Evolutionary conservation across 2,797 vertebrate species (phyloP).

Genomic region (Cynopterus sphinx): DNA sequence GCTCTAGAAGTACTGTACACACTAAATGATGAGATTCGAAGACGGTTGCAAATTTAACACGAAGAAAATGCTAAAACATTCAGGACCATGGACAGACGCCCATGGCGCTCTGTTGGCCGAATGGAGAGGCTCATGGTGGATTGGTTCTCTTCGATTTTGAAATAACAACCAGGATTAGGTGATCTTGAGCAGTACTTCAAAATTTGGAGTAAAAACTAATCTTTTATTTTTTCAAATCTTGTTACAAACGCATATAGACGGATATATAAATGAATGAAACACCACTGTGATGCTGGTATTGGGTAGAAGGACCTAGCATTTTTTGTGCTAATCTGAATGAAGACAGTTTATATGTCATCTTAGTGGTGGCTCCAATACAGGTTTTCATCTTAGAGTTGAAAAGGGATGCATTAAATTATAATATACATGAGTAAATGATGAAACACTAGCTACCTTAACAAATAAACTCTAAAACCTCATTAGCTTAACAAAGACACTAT

Average conservation of each 20-base stretch:
- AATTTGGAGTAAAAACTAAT: background rate
- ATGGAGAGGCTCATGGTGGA: background rate
- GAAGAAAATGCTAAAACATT: background rate
- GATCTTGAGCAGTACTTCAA: background rate
- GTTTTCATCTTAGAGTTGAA: background rate
- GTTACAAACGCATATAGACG: background rate
- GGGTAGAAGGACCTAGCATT: background rate
- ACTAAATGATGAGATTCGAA: background rate
- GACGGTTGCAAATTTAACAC: background rate
- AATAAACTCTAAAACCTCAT: conserved; percentile 29
- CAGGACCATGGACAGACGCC: conserved; percentile 50
- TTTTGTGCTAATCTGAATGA: background rate
- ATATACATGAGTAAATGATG: background rate
- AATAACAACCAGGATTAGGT: background rate
- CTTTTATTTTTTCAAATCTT: conserved; percentile 33
- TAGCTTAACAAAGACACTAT: background rate
- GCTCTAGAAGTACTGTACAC: background rate
- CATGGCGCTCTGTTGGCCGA: accelerated
- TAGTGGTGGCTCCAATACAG: background rate
- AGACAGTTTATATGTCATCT: background rate
- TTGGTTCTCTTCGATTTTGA: background rate
- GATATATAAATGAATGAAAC: background rate
- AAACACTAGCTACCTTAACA: background rate
- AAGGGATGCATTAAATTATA: background rate
- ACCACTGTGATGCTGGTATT: background rate